A percentile compares a stretch with the other conserved stretches of the same genome.
Conservation (phyloP, 2,888 invertebrate species). For the Argyresthia goedartella region DNA sequence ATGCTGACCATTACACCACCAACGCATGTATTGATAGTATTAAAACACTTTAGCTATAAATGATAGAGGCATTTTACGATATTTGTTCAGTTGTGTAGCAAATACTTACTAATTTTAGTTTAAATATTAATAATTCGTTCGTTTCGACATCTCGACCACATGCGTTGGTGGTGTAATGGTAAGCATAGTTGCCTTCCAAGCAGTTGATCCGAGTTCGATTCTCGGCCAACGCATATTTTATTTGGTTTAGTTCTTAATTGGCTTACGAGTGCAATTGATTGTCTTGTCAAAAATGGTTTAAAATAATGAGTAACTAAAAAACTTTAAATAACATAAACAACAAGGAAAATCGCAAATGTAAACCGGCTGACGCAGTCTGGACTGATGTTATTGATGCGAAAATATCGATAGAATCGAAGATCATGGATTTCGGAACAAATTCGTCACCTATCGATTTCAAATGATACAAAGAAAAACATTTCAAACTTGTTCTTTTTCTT, state of each 20-base stretch:
- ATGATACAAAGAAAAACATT: too few species aligned
- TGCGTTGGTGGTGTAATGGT: constrained; percentile 53
- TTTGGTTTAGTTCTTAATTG: not conserved
- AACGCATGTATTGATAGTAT: not conserved
- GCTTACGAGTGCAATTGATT: not conserved
- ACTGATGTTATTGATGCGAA: too few species aligned
- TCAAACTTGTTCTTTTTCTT: too few species aligned
- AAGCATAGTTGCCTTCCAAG: constrained; percentile 39
- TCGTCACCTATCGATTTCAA: too few species aligned
- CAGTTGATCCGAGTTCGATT: constrained; percentile 30
- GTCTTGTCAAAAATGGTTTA: too few species aligned
- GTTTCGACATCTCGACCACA: not conserved
- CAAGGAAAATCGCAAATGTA: too few species aligned
- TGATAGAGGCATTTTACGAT: not conserved
- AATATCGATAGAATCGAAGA: too few species aligned
- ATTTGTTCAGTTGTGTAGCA: not conserved
- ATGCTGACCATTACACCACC: constrained; percentile 14
- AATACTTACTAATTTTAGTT: not conserved
- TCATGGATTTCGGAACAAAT: too few species aligned
- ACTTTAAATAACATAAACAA: too few species aligned
- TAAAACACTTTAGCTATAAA: too few species aligned
- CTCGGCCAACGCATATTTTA: constrained; percentile 13
- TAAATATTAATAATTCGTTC: not conserved
- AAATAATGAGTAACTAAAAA: too few species aligned
- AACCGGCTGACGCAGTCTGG: too few species aligned